Evolutionary conservation across 2,797 vertebrate species (phyloP).

Genomic region (Aeoliscus strigatus): DNA sequence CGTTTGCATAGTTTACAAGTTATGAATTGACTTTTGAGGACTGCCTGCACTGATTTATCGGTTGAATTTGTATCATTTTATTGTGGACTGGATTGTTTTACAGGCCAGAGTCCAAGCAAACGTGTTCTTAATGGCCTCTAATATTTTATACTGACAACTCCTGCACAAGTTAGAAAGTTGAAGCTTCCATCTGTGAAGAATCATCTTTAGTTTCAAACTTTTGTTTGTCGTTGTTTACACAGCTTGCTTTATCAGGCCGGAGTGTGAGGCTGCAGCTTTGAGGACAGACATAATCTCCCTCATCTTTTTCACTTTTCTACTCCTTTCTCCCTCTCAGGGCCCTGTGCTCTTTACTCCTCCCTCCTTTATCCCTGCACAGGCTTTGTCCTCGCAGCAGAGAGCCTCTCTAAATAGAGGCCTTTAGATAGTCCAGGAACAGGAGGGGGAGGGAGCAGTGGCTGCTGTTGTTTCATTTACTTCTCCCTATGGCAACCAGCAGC

Average conservation of each 20-base stretch:
- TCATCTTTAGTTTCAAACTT: constrained; percentile 32
- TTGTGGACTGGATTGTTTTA: constrained; percentile 50
- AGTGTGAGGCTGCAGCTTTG: constrained; percentile 51
- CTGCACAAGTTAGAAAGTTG: constrained; percentile 26
- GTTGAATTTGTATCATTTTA: constrained; percentile 61
- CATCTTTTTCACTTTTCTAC: constrained; percentile 58
- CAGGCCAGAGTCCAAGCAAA: constrained; percentile 28
- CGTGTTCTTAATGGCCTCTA: constrained; percentile 32
- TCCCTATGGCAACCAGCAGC: constrained; percentile 95
- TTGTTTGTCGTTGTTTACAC: constrained; percentile 19
- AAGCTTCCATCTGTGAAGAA: constrained; percentile 19
- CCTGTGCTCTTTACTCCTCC: constrained; percentile 61
- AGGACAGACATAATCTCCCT: constrained; percentile 63
- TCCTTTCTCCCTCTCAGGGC: constrained; percentile 59
- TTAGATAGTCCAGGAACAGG: constrained; percentile 74
- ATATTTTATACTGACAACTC: constrained; percentile 25
- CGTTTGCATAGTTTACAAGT: constrained; percentile 58
- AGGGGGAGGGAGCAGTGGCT: constrained; percentile 67
- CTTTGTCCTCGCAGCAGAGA: constrained; percentile 73
- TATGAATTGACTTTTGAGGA: constrained; percentile 48
- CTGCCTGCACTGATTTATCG: constrained; percentile 56
- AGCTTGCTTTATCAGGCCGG: constrained; percentile 43
- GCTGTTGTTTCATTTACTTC: constrained; percentile 86
- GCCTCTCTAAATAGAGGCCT: constrained; percentile 78
- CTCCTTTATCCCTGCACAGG: constrained; percentile 79